These are phyloP conservation scores for Creontiades dilutus DNA, from an alignment of 2,888 invertebrate genomes.

Conservation along the genomic window DNA sequence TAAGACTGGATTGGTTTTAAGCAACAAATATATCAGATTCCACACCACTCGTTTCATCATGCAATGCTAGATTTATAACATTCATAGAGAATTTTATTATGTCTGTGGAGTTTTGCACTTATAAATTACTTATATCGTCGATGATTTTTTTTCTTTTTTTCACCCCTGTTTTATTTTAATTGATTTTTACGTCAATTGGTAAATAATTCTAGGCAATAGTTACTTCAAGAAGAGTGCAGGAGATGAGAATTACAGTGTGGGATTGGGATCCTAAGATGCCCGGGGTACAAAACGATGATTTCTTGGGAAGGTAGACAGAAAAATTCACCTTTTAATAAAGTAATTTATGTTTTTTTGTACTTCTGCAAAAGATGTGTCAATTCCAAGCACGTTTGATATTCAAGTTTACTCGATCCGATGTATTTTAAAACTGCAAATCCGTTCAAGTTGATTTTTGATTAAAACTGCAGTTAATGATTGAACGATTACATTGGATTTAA, in stretches of 20 bases:
- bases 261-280: conserved; percentile 90
- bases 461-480: too few species aligned
- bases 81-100: too few species aligned
- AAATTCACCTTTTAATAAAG: conserved; percentile 10
- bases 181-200: conserved; percentile 37
- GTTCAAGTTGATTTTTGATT: too few species aligned
- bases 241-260: conserved; percentile 87
- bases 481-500: too few species aligned
- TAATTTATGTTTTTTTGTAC: conserved; percentile 21
- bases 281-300: conserved; percentile 89
- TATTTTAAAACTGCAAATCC: too few species aligned
- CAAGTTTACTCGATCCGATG: too few species aligned
- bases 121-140: background rate
- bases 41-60: too few species aligned
- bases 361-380: conserved; percentile 57
- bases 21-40: too few species aligned
- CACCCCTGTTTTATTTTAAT: background rate
- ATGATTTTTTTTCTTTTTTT: background rate
- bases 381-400: background rate
- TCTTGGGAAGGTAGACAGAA: conserved; percentile 86
- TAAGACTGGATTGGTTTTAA: too few species aligned
- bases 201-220: conserved; percentile 83
- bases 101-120: background rate
- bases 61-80: too few species aligned
- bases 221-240: conserved; percentile 87